phyloP scores from a whole-genome alignment of 2,888 invertebrate genomes.

The Cheilosia vernalis region DNA sequence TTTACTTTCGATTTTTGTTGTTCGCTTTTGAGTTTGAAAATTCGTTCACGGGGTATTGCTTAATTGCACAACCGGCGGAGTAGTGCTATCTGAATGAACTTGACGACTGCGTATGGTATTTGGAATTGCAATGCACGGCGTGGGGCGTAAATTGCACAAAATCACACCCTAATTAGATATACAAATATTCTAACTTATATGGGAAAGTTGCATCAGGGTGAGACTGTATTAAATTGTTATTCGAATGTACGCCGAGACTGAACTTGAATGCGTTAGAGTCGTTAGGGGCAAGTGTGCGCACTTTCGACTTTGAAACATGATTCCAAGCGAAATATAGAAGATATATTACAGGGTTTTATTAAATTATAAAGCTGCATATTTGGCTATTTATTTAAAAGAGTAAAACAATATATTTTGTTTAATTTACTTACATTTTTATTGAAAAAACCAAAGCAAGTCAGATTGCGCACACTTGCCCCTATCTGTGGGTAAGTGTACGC shows the following conservation, averaged over 20 bases:
- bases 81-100: slow-evolving; percentile 24
- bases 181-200: neutral
- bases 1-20: slow-evolving; percentile 53
- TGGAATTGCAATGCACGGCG: slow-evolving; percentile 37
- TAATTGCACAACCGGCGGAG: slow-evolving; percentile 30
- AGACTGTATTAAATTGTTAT: slow-evolving; percentile 51
- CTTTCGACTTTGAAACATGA: too few species aligned
- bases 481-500: too few species aligned
- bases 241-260: neutral
- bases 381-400: too few species aligned
- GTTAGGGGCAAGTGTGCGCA: too few species aligned
- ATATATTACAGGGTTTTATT: too few species aligned
- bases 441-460: too few species aligned
- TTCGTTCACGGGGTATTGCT: slow-evolving; percentile 25
- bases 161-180: slow-evolving; percentile 47
- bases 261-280: neutral
- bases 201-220: slow-evolving; percentile 30
- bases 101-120: slow-evolving; percentile 20
- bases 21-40: slow-evolving; percentile 47
- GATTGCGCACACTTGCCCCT: too few species aligned
- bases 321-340: too few species aligned
- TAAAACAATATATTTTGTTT: too few species aligned
- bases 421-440: too few species aligned
- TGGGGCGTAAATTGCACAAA: slow-evolving; percentile 59
- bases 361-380: too few species aligned